Base-by-base conservation (phyloP, 1,140 invertebrate genomes). In the Cotesia glomerata region DNA sequence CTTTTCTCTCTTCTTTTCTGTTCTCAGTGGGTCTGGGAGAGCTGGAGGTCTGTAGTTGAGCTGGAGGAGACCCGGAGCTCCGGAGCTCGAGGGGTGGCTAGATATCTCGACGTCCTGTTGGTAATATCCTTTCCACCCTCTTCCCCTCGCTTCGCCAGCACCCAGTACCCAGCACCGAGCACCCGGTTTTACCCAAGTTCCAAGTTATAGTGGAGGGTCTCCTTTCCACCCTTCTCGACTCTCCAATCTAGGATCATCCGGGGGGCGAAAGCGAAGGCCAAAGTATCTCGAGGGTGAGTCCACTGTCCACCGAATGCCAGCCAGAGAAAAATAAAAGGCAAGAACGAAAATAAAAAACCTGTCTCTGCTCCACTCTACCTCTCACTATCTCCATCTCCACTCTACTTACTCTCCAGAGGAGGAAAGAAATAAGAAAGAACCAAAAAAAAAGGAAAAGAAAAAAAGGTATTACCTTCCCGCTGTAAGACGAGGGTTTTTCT, bases 31-130 rank as follows among this genome's bases (percentile, higher is more conserved):
- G 35, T 51, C 45, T 26, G 35, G 35, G 35, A 51, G 66, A 76
- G 77, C 76, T 77, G 75, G 71, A 76, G 74, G 76, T 78, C 77
- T 76, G 79, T 77, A 76, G 71, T 75, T 61, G 63, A 65, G 39
- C 70, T 68, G 52, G 74, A 74, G 71, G 77, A 75, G 71, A 45
- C 39, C 39, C 39, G 39, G 39, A 45, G 79, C 77, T 77, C 71
- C 75, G 58, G 63, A 65, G 39, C 70, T 67, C 58, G 74, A 75
- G 71, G 77, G 75, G 72, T 74, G 77, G 80, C 71, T 82, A 80
- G 81, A 86, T 86, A 86, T 82, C 79, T 81, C 77, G 75, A 74
- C 77, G 79, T 82, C 77, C 80, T 81, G 77, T 82, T 77, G 77
- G 79, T 81, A 80, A 80, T 86, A 84, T 78, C 78, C 39, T 45